phyloP scores from a whole-genome alignment of 2,888 invertebrate species.

The Trichopria drosophilae region DNA sequence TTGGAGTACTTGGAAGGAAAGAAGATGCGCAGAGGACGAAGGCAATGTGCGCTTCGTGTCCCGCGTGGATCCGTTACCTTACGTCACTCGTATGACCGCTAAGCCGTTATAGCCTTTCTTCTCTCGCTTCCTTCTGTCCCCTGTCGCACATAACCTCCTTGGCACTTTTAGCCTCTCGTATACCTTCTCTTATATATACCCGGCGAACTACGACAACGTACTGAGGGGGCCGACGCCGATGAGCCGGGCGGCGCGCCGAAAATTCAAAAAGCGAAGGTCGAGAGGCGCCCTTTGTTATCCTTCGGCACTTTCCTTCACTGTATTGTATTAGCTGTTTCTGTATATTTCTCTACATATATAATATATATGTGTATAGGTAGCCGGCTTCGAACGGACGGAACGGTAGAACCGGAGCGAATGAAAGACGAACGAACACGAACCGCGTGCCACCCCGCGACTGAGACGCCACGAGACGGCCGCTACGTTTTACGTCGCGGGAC shows the following conservation, averaged over 20 bases:
- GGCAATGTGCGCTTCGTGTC: too few relatives aligned
- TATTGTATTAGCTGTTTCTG: constrained; percentile 3
- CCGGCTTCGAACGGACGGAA: constrained; percentile 12
- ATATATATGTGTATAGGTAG: background rate
- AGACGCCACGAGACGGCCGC: constrained; percentile 48
- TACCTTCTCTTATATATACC: background rate
- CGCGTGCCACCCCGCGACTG: constrained; percentile 54
- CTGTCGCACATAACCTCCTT: constrained; percentile 22
- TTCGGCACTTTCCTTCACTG: constrained; percentile 2
- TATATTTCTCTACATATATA: background rate
- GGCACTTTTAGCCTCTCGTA: constrained; percentile 1
- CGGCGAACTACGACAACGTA: too few relatives aligned
- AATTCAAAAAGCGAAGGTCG: constrained; percentile 9
- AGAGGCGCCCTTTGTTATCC: constrained; percentile 16
- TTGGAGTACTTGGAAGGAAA: too few relatives aligned
- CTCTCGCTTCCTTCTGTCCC: constrained; percentile 13
- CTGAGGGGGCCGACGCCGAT: background rate
- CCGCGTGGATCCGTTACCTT: constrained; percentile 46
- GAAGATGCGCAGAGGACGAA: too few relatives aligned
- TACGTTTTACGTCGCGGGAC: constrained; percentile 45
- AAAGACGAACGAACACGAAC: constrained; percentile 34
- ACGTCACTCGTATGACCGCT: constrained; percentile 46
- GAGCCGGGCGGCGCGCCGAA: constrained; percentile 10
- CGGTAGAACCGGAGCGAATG: constrained; percentile 14
- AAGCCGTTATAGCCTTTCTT: constrained; percentile 35